A percentile compares a stretch with the other conserved stretches of the same genome.
These are phyloP conservation scores for Chrysoperla carnea DNA, from an alignment of 1,140 invertebrate species.

Conservation along the genomic window DNA sequence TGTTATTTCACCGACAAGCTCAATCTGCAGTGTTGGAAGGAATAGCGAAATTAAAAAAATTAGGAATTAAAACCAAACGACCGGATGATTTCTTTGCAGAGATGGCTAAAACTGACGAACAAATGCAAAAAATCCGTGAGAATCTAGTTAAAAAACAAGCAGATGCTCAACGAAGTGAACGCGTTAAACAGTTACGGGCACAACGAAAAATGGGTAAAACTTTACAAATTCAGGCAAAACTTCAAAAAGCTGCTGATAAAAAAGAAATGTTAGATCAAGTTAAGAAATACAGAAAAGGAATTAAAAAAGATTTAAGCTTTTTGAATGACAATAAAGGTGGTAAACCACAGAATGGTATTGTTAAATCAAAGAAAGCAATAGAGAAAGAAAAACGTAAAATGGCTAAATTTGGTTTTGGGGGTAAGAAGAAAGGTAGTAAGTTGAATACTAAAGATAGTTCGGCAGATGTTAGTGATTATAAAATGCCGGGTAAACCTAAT, in stretches of 20 bases:
- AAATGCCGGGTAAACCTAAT: constrained; percentile 7
- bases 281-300: constrained; percentile 72
- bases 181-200: constrained; percentile 71
- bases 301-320: constrained; percentile 61
- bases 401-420: constrained; percentile 86
- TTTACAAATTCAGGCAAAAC: constrained; percentile 59
- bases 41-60: constrained; percentile 50
- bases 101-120: constrained; percentile 94
- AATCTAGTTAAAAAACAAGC: constrained; percentile 71
- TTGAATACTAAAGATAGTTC: constrained; percentile 71
- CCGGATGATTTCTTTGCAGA: constrained; percentile 97
- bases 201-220: constrained; percentile 88
- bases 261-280: constrained; percentile 66
- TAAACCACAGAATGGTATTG: constrained; percentile 13
- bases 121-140: constrained; percentile 91
- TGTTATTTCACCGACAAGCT: constrained; percentile 80
- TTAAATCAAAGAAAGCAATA: constrained; percentile 25
- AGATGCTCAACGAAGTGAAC: constrained; percentile 68
- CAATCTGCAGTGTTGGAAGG: constrained; percentile 70
- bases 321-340: constrained; percentile 49
- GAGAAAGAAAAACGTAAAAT: constrained; percentile 55
- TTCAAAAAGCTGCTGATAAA: constrained; percentile 60
- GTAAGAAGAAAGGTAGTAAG: constrained; percentile 83
- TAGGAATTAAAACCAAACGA: constrained; percentile 60
- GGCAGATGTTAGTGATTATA: constrained; percentile 39